phyloP scores from a whole-genome alignment of 1,140 invertebrate genomes.

The Macrocentrus cingulum region DNA sequence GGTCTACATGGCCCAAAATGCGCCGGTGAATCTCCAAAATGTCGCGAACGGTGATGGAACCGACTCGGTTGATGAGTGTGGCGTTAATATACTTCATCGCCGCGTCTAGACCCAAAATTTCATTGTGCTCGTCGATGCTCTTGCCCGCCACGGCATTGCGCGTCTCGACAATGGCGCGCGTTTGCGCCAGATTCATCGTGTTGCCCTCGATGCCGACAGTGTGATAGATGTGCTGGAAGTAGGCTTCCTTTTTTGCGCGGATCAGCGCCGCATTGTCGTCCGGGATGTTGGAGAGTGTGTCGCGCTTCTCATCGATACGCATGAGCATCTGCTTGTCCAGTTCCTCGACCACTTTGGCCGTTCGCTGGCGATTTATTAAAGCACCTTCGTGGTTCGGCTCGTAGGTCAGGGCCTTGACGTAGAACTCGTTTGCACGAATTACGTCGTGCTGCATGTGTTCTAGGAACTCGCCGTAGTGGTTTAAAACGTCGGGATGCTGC shows the following conservation, averaged over 20 bases:
- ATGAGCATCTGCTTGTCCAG: conserved; percentile 79
- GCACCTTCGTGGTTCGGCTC: conserved; percentile 82
- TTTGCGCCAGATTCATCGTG: conserved; percentile 92
- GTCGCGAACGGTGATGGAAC: conserved; percentile 70
- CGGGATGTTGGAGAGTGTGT: conserved; percentile 78
- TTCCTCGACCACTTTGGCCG: conserved; percentile 86
- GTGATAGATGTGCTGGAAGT: conserved; percentile 96
- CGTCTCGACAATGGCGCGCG: conserved; percentile 90
- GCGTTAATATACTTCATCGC: conserved; percentile 95
- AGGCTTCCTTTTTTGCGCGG: conserved; percentile 89
- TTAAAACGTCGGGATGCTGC: conserved; percentile 87
- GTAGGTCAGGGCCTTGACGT: conserved; percentile 73
- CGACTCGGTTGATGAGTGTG: conserved; percentile 72
- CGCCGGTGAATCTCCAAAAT: conserved; percentile 91
- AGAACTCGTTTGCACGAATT: conserved; percentile 84
- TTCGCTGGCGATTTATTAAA: conserved; percentile 78
- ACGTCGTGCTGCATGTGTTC: conserved; percentile 85
- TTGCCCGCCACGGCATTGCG: conserved; percentile 90
- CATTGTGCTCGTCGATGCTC: conserved; percentile 95
- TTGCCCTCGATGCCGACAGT: conserved; percentile 98
- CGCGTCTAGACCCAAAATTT: conserved; percentile 90
- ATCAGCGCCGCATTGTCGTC: conserved; percentile 76
- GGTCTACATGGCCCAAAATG: conserved; percentile 92
- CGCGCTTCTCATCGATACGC: conserved; percentile 84
- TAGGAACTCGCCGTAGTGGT: conserved; percentile 91